Percentiles rank a stretch among this genome's conserved stretches.
Conservation (phyloP, 1,140 invertebrate genomes). For the Magallana angulata region DNA sequence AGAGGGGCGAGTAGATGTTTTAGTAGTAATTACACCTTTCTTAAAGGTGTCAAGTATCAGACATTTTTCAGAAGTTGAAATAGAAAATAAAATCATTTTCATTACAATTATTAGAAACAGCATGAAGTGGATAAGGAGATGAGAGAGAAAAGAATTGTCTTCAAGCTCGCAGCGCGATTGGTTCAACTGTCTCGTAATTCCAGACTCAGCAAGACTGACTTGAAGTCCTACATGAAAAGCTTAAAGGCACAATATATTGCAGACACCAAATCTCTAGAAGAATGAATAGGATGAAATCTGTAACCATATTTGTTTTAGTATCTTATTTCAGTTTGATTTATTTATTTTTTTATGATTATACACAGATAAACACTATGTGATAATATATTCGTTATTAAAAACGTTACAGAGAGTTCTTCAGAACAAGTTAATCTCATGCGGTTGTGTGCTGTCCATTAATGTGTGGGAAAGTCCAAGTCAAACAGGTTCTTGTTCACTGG, state of each 20-base stretch:
- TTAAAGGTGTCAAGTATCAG: background rate
- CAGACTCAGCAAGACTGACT: slow-evolving; percentile 69
- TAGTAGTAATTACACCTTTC: background rate
- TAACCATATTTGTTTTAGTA: too few species aligned
- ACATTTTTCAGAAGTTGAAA: too few species aligned
- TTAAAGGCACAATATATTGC: slow-evolving; percentile 66
- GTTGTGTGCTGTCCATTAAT: background rate
- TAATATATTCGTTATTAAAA: too few species aligned
- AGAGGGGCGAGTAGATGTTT: slow-evolving; percentile 64
- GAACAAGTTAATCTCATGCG: background rate
- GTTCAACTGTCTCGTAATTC: slow-evolving; percentile 75
- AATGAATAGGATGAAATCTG: background rate
- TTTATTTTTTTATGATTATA: too few species aligned
- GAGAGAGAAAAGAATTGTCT: slow-evolving; percentile 68
- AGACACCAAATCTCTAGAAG: slow-evolving; percentile 1
- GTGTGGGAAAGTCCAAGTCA: background rate
- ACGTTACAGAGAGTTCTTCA: background rate
- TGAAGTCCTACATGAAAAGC: slow-evolving; percentile 68
- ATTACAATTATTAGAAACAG: slow-evolving; percentile 57
- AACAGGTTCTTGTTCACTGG: background rate
- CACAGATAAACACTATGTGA: too few species aligned
- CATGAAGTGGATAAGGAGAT: slow-evolving; percentile 62
- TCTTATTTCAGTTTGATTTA: too few species aligned
- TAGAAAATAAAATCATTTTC: too few species aligned
- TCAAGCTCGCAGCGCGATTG: slow-evolving; percentile 74